Conservation (phyloP, 2,797 vertebrate species). For the Poeciliopsis turneri region DNA sequence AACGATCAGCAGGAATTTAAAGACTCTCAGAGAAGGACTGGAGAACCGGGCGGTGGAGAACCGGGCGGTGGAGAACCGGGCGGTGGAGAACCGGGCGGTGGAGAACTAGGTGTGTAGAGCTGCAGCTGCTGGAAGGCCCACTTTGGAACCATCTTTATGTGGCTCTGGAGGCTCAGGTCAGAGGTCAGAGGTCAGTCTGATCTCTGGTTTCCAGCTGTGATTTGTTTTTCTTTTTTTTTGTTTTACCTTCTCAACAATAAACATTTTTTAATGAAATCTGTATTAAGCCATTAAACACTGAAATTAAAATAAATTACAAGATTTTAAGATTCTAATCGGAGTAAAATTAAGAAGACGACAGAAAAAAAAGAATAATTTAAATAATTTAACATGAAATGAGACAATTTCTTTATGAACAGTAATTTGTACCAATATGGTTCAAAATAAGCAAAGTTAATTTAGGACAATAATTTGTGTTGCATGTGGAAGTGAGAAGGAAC, state of each 20-base stretch:
- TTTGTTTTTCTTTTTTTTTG: too few relatives aligned
- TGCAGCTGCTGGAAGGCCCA: too few relatives aligned
- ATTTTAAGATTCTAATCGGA: not conserved
- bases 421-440: constrained; percentile 10
- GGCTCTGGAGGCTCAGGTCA: too few relatives aligned
- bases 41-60: fast-evolving
- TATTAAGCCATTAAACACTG: not conserved
- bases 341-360: not conserved
- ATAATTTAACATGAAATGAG: not conserved
- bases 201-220: too few relatives aligned
- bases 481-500: not conserved
- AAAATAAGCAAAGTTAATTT: constrained; percentile 10
- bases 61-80: fast-evolving
- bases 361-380: not conserved
- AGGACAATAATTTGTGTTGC: not conserved
- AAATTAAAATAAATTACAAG: not conserved
- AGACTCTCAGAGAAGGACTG: too few relatives aligned
- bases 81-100: too few relatives aligned
- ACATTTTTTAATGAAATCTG: too few relatives aligned
- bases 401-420: not conserved
- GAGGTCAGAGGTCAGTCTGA: too few relatives aligned
- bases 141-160: too few relatives aligned
- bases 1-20: too few relatives aligned
- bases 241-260: too few relatives aligned
- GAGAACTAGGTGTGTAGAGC: too few relatives aligned